phyloP scores from a whole-genome alignment of 2,888 invertebrate species.

The Dryocosmus kuriphilus region DNA sequence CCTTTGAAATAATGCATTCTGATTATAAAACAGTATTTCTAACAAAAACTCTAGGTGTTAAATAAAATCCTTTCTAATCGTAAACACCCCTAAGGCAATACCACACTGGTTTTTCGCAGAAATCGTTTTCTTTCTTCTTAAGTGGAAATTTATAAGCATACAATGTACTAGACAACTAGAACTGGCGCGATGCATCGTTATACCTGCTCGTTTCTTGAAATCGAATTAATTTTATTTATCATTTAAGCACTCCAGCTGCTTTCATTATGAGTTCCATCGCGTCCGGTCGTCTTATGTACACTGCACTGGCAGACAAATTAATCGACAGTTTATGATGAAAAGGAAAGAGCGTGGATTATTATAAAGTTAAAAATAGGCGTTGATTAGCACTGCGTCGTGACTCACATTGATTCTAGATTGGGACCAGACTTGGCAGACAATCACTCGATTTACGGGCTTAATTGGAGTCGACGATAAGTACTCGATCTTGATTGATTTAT shows the following conservation, averaged over 20 bases:
- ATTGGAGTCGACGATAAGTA: slow-evolving; percentile 34
- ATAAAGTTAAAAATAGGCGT: slow-evolving; percentile 32
- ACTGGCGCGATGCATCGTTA: slow-evolving; percentile 11
- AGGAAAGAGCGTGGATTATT: not conserved
- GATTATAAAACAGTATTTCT: not conserved
- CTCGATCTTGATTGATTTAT: slow-evolving; percentile 37
- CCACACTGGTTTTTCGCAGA: slow-evolving; percentile 2
- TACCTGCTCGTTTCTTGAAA: slow-evolving; percentile 23
- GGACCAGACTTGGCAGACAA: slow-evolving; percentile 36
- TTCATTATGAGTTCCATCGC: slow-evolving; percentile 5
- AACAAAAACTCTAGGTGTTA: slow-evolving; percentile 5
- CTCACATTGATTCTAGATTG: slow-evolving; percentile 33
- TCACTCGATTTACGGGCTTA: slow-evolving; percentile 39
- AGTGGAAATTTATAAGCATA: slow-evolving; percentile 13
- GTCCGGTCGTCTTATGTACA: not conserved
- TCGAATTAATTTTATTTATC: slow-evolving; percentile 32
- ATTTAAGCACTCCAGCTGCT: slow-evolving; percentile 15
- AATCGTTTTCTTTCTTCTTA: not conserved
- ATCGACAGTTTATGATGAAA: slow-evolving; percentile 29
- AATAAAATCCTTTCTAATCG: slow-evolving; percentile 21
- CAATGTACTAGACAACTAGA: slow-evolving; percentile 14
- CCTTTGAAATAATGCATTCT: not conserved
- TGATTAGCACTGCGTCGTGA: slow-evolving; percentile 25
- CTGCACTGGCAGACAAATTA: slow-evolving; percentile 26
- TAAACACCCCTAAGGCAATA: slow-evolving; percentile 8